Percentiles rank a stretch among this genome's conserved stretches.
These are phyloP conservation scores for Phenganax marumi DNA, from an alignment of 92 coral and sea anemone genomes.

Conservation along the genomic window DNA sequence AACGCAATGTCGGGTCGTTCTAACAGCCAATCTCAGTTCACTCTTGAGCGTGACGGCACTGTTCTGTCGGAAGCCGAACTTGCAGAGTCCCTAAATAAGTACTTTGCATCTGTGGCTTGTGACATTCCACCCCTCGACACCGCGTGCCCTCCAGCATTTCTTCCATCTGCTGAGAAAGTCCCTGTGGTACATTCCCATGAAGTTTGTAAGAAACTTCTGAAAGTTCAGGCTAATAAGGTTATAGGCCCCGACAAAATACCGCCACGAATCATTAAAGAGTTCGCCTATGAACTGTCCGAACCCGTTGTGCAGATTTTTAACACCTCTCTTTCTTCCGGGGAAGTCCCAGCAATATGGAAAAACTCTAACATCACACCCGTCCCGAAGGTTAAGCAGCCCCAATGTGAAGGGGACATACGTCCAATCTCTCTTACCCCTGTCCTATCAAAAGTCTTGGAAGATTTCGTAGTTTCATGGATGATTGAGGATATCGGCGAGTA, in stretches of 20 bases:
- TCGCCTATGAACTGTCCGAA: conserved; percentile 1
- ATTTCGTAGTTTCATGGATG: too few species aligned
- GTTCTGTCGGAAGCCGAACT: background rate
- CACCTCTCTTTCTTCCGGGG: conserved; percentile 21
- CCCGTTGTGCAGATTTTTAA: conserved; percentile 14
- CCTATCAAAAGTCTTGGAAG: conserved; percentile 24
- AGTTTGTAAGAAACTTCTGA: background rate
- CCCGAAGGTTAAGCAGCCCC: conserved; percentile 12
- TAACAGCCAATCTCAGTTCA: background rate
- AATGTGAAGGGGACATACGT: conserved; percentile 15
- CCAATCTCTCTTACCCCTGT: conserved; percentile 27
- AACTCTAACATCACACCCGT: too few species aligned
- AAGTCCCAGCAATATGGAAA: conserved; percentile 29
- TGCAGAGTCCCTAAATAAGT: background rate
- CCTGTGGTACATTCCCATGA: background rate
- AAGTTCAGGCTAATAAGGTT: background rate
- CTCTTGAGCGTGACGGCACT: conserved; percentile 16
- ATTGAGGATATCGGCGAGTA: conserved; percentile 27
- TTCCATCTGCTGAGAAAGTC: conserved; percentile 18
- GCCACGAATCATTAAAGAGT: too few species aligned
- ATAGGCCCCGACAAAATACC: conserved; percentile 5
- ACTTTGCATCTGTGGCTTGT: background rate
- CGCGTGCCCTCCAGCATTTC: conserved; percentile 27
- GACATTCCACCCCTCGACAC: conserved; percentile 30
- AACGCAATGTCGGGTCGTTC: conserved; percentile 11